phyloP scores from a whole-genome alignment of 2,113 vertebrate genomes.

The Colossoma macropomum region DNA sequence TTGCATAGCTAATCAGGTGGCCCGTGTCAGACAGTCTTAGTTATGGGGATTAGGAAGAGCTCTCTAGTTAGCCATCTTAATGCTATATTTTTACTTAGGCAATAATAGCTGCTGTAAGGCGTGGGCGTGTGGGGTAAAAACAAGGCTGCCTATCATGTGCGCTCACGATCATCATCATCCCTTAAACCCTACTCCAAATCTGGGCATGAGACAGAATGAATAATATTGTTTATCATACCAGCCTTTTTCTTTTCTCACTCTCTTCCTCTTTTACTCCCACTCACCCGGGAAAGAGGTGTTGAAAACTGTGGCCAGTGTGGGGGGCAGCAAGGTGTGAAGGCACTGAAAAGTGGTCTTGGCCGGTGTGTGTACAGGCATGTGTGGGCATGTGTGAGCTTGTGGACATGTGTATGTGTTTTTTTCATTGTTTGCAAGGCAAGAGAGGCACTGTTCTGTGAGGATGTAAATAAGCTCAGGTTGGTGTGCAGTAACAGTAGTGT shows the following conservation, averaged over 20 bases:
- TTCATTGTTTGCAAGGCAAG: background rate
- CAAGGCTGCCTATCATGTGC: background rate
- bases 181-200: conserved; percentile 45
- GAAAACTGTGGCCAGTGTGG: conserved; percentile 11
- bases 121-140: background rate
- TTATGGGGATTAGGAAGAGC: conserved; percentile 3
- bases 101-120: background rate
- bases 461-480: conserved; percentile 1
- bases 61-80: background rate
- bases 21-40: conserved; percentile 6
- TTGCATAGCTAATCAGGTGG: background rate
- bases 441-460: background rate
- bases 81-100: background rate
- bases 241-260: conserved; percentile 8
- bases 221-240: conserved; percentile 34
- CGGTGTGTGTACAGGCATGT: background rate
- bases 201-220: conserved; percentile 42
- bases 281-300: conserved; percentile 16
- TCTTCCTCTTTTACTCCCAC: background rate
- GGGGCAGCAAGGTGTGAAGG: background rate
- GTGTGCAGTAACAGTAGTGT: background rate
- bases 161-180: background rate
- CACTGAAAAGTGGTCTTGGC: background rate
- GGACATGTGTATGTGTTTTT: conserved; percentile 1
- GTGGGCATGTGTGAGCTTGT: conserved; percentile 34